A percentile compares a stretch with the other conserved stretches of the same genome.
phyloP scores from a whole-genome alignment of 2,797 vertebrate genomes.

The Aulostomus chinensis region DNA sequence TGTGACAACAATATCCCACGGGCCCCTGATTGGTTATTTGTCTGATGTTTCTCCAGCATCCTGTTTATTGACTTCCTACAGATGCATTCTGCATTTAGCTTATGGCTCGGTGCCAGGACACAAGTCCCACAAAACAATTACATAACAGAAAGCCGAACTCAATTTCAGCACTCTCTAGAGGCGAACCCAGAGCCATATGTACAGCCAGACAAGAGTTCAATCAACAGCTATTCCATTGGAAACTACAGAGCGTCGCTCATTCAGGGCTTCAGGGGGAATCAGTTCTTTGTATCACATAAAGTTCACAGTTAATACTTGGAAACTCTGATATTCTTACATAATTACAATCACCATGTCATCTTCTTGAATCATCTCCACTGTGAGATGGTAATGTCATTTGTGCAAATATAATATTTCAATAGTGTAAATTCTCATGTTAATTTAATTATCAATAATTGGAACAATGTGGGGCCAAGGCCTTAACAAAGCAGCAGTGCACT shows the following conservation, averaged over 20 bases:
- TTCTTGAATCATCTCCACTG: constrained; percentile 2
- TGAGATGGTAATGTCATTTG: neutral
- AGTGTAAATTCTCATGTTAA: neutral
- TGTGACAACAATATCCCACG: neutral
- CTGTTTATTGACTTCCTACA: constrained; percentile 27
- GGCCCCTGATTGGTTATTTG: neutral
- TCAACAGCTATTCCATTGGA: constrained; percentile 43
- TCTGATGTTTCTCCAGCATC: constrained; percentile 9
- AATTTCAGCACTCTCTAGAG: constrained; percentile 23
- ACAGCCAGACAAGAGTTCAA: constrained; percentile 24
- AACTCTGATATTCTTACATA: constrained; percentile 15
- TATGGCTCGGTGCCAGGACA: constrained; percentile 29
- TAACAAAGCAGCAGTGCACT: neutral
- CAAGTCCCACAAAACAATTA: constrained; percentile 25
- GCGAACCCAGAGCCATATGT: constrained; percentile 8
- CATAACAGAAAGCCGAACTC: constrained; percentile 34
- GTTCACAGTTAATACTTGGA: constrained; percentile 19
- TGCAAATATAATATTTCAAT: neutral
- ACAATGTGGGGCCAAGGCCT: neutral
- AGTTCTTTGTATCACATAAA: constrained; percentile 9
- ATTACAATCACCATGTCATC: constrained; percentile 13
- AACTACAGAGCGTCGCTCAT: constrained; percentile 6
- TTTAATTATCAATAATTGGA: constrained; percentile 4
- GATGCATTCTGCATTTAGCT: constrained; percentile 38
- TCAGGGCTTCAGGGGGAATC: constrained; percentile 6